Base-by-base conservation (phyloP, 1,140 invertebrate genomes). In the Medauroidea extradentata region DNA sequence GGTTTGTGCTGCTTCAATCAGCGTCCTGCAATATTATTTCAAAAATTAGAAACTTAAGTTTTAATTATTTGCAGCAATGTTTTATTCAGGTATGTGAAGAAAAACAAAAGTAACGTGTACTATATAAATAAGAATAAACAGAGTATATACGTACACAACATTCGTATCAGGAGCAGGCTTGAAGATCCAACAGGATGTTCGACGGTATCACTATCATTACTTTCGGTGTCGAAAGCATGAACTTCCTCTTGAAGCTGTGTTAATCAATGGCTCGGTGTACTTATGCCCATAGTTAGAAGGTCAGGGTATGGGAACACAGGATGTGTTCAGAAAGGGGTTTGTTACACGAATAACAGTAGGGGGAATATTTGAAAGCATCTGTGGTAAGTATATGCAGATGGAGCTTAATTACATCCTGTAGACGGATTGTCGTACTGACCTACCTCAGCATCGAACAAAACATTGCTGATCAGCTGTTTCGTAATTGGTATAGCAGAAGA, bases 1-100 rank as follows among this genome's bases (percentile, higher is more conserved):
- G 61, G 67, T 69, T 34, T 69, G 67, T 53, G 38, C 63, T 42
- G 67, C 62, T 55, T 24, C 69, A n/a, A 63, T 63, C 46, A 55
- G 60, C 24, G 53, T 48, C 39, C 62, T 69, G 52, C 38, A 57
- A 43, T 38, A 60, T 44, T 63, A 61, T 59, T 57, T 69, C 11
- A 66, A 69, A n/a, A 58, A 61, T 68, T 60, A 61, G 57, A 41
- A 38, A 18, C n/a, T 24, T 13, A 53, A 53, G 11, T 34, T 4
- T 11, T n/a, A 29, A 24, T 53, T 24, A n/a, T 38, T n/a, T n/a
- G 38, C 13, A 34, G 4, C 25, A 24, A 14, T 13, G 14, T 27
- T 34, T 34, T n/a, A 34, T 13, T 38, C 13, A 53, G 13, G 7
- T 19, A n/a, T 27, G 19, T 53, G 18, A 21, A 53, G 3, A 19